Evolutionary conservation across 1,140 invertebrate genomes (phyloP), one percentile per base, ranked within the genome.

Genomic region (Euschistus heros): DNA sequence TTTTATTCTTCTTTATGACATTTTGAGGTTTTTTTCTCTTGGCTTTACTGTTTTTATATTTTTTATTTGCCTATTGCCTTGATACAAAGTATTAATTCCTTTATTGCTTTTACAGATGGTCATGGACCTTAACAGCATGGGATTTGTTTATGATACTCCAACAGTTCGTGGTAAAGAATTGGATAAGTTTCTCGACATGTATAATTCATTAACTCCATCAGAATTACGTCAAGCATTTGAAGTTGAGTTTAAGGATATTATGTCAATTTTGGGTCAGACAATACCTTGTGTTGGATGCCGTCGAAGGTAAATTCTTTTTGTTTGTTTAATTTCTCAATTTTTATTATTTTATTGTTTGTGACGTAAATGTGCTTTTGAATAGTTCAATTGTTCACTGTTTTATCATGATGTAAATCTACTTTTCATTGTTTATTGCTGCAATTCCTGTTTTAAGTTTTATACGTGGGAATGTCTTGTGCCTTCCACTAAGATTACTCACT

Each of bases 221-320:
- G 91, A 95, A 78, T 75, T 92, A 18, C 85, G 85, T 71, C 77
- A 82, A 67, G 89, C 91, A 17, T 83, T 94, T 69, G 82, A 88
- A 80, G 90, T 93, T 46, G 85, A 85, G n/a, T 85, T 83, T 71
- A 84, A 86, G 70, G 87, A 92, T 76, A 84, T 94, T 65, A 80
- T 91, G 71, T 82, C 83, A 69, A 85, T 93, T 72, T 79, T 95
- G 62, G 86, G 89, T 76, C 89, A 93, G 78, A 86, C 85, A 73
- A 90, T 94, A 72, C 90, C 91, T 62, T 95, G 92, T 81, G 89
- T 94, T 73, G 92, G 92, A 57, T 95, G 92, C 76, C 80, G 91
- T 69, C 82, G 88, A 82, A 93, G 89, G 90, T 91, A 80, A 71
- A 67, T 52, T 65, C 50, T 47, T 50, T 2, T 44, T 15, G 22